These are phyloP conservation scores for Sander lucioperca DNA, from an alignment of 2,113 vertebrate genomes.

Conservation along the genomic window DNA sequence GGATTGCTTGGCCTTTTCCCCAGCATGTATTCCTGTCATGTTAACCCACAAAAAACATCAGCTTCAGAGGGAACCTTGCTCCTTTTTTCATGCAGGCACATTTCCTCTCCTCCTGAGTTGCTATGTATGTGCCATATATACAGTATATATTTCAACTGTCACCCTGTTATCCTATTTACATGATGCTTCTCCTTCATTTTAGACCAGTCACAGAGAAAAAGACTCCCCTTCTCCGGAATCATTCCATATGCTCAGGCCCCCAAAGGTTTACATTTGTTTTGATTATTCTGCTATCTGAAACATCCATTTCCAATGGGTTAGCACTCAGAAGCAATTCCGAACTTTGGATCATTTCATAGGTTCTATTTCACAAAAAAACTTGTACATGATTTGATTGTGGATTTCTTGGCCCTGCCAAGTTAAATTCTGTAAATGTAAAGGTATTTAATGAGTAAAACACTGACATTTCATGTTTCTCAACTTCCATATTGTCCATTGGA, in stretches of 20 bases:
- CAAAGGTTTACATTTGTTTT: constrained; percentile 95
- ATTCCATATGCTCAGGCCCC: constrained; percentile 99
- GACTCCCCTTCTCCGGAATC: constrained; percentile 99
- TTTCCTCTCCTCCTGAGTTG: constrained; percentile 64
- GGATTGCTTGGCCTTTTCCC: constrained; percentile 63
- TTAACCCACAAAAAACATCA: constrained; percentile 69
- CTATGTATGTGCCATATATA: constrained; percentile 62
- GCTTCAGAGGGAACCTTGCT: constrained; percentile 79
- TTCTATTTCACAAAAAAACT: background rate
- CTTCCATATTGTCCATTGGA: constrained; percentile 3
- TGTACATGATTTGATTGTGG: background rate
- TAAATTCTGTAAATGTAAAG: background rate
- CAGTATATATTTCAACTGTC: constrained; percentile 47
- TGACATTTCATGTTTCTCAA: background rate
- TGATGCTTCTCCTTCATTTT: constrained; percentile 98
- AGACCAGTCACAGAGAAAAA: constrained; percentile 99
- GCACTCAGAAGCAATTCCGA: constrained; percentile 30
- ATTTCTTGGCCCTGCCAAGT: background rate
- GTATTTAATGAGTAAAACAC: background rate
- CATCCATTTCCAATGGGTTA: constrained; percentile 75
- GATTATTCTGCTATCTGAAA: constrained; percentile 78
- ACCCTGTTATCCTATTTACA: constrained; percentile 86
- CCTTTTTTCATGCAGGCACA: constrained; percentile 55
- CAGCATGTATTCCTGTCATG: constrained; percentile 85
- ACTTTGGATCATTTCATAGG: constrained; percentile 11